phyloP scores from a whole-genome alignment of 1,140 invertebrate genomes.

The Neodiprion virginianus region DNA sequence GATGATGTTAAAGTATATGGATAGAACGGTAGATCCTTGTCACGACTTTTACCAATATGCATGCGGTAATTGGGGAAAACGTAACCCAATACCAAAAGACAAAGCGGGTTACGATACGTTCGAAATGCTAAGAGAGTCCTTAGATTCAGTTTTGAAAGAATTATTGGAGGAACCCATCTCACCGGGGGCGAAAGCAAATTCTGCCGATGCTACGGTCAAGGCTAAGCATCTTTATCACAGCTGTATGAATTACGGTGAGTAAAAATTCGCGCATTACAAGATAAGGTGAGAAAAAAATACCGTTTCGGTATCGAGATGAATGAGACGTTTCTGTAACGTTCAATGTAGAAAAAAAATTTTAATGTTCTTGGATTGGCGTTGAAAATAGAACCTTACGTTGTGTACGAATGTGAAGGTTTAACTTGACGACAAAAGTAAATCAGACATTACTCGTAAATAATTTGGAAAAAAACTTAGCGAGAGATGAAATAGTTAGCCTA shows the following conservation, averaged over 20 bases:
- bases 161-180: conserved; percentile 66
- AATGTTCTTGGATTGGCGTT: no score
- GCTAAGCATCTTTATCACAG: conserved; percentile 83
- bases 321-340: no score
- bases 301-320: no score
- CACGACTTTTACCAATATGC: conserved; percentile 91
- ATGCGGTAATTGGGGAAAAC: conserved; percentile 85
- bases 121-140: conserved; percentile 79
- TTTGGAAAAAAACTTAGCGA: no score
- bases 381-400: no score
- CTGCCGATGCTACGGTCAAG: conserved; percentile 70
- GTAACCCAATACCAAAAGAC: conserved; percentile 86
- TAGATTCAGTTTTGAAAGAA: conserved; percentile 73
- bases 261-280: not conserved
- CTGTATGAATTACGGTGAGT: conserved; percentile 80
- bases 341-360: no score
- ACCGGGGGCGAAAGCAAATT: conserved; percentile 32
- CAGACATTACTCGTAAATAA: no score
- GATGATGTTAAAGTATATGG: conserved; percentile 82
- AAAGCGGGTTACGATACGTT: conserved; percentile 84
- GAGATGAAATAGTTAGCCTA: no score
- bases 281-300: not conserved
- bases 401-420: no score
- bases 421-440: no score
- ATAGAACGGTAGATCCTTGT: conserved; percentile 80